Percentiles rank a stretch among this genome's conserved stretches.
phyloP scores from a whole-genome alignment of 2,797 vertebrate genomes.

The Chelon auratus region DNA sequence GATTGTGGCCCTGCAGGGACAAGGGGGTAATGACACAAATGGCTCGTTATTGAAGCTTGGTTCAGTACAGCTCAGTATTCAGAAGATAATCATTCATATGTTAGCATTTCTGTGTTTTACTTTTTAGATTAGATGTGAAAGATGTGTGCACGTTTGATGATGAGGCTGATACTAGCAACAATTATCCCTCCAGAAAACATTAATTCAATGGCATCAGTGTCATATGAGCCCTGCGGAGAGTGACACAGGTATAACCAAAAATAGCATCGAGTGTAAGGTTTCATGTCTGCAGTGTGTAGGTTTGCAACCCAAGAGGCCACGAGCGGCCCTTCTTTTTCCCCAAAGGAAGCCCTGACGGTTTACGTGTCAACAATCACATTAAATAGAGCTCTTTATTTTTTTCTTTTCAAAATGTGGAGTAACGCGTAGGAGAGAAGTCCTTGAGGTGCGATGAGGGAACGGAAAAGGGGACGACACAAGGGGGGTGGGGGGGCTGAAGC shows the following conservation, averaged over 20 bases:
- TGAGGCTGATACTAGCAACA: neutral
- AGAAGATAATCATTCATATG: too few species aligned
- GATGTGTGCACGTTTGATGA: neutral
- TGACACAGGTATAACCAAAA: slow-evolving; percentile 46
- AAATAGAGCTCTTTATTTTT: slow-evolving; percentile 20
- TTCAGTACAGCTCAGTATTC: slow-evolving; percentile 3
- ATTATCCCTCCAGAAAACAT: slow-evolving; percentile 8
- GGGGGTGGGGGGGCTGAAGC: neutral
- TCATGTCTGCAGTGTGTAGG: slow-evolving; percentile 44
- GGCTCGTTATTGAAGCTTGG: slow-evolving; percentile 1
- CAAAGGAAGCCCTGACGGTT: slow-evolving; percentile 15
- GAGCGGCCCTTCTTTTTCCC: slow-evolving; percentile 46
- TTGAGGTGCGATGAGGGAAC: slow-evolving; percentile 46
- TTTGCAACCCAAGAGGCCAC: slow-evolving; percentile 31
- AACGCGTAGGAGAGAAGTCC: slow-evolving; percentile 10
- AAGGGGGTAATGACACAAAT: slow-evolving; percentile 6
- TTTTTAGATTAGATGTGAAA: neutral
- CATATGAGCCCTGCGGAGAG: slow-evolving; percentile 8
- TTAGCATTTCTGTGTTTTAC: neutral
- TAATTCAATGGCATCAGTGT: slow-evolving; percentile 8
- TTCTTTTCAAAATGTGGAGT: neutral
- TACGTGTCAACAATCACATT: slow-evolving; percentile 32
- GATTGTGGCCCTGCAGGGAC: slow-evolving; percentile 93
- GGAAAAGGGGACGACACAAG: slow-evolving; percentile 6
- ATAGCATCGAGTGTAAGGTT: slow-evolving; percentile 50